Base-by-base conservation (phyloP, 2,888 invertebrate genomes). In the Endomychus coccineus region DNA sequence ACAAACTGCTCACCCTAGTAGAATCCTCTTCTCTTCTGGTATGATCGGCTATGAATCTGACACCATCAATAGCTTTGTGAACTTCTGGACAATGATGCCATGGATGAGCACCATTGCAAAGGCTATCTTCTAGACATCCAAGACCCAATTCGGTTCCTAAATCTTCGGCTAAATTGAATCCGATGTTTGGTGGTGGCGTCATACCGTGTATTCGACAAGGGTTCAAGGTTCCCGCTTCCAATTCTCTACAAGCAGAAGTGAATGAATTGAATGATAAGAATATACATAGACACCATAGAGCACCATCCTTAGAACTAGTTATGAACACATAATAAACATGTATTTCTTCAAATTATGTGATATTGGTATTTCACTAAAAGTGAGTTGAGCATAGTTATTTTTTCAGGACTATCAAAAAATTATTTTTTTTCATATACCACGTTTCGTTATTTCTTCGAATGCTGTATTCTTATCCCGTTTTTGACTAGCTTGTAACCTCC, bases 31-130 rank as follows among this genome's bases (percentile, higher is more conserved):
- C 90, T 59, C 88, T 79, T 58, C 86, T 81, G 38, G 89, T 90
- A 66, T 91, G 90, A 67, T 91, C 90, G 31, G 91, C 91, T 58
- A 91, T 91, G 64, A 88, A 91, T 58, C 84, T 78, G 50, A 91
- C 88, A 47, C 90, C 90, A 64, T 90, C 89, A 66, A 90, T 89
- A 55, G 91, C 91, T 67, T 89, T 89, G 68, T 87, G 85, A 50
- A 91, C 77, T 68, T 91, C 91, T 24, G 90, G 89, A 67, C 90
- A 91, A 63, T 82, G 81, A 64, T 87, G 86, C 88, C 89, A 89
- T 54, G 84, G 77, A 51, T 82, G 80, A 50, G 78, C 64, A 71
- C 71, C 59, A 71, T 71, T 59, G 36, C 61, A 58, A 12, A 54
- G 44, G 5, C 53, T 51, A 28, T 61, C 65, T 30, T 62, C 61